Conservation (phyloP, 2,888 invertebrate genomes). For the Microctonus brassicae region DNA sequence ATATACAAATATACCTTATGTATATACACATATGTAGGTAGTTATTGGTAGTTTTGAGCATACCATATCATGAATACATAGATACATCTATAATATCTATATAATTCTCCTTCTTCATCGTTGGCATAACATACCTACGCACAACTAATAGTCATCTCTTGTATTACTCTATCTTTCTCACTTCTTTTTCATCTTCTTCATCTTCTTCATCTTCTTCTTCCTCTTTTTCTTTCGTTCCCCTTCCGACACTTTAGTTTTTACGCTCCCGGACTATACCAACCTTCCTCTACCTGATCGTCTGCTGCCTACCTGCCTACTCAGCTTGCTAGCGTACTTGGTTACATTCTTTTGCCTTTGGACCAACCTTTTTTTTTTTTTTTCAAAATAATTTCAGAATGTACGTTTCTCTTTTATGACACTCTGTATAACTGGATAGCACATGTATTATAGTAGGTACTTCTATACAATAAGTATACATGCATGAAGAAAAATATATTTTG, state of each 20-base stretch:
- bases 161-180: slow-evolving; percentile 12
- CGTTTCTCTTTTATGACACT: slow-evolving; percentile 4
- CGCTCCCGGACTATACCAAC: slow-evolving; percentile 33
- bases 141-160: slow-evolving; percentile 22
- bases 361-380: not conserved
- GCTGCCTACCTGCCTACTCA: slow-evolving; percentile 24
- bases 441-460: not conserved
- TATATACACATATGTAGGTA: not conserved
- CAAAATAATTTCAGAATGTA: slow-evolving; percentile 12
- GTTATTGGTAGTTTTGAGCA: not conserved
- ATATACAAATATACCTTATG: not conserved
- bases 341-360: slow-evolving; percentile 27
- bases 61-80: not conserved
- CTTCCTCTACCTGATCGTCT: slow-evolving; percentile 19
- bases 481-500: not conserved
- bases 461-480: not conserved
- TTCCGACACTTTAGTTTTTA: slow-evolving; percentile 29
- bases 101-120: not conserved
- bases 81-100: not conserved
- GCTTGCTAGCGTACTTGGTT: slow-evolving; percentile 24
- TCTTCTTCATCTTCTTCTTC: slow-evolving; percentile 18
- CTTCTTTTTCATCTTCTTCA: slow-evolving; percentile 23
- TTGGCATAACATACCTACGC: slow-evolving; percentile 25
- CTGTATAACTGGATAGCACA: not conserved
- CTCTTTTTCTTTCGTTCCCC: slow-evolving; percentile 27